These are phyloP conservation scores for Catharus ustulatus DNA, from an alignment of 2,797 vertebrate species.

Conservation along the genomic window DNA sequence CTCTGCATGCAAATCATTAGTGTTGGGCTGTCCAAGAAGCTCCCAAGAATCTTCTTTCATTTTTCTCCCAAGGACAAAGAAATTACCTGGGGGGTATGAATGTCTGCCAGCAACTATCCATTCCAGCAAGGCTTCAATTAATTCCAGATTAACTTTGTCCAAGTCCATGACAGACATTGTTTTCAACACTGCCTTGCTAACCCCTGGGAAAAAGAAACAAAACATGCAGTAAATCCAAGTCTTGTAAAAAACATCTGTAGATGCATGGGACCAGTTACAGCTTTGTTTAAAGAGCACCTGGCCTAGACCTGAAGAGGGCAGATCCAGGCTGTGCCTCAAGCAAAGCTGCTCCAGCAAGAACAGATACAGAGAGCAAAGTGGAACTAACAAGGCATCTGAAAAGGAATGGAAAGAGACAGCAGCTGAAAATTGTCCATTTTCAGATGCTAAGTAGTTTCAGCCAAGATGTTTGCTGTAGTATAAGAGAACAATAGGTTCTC, in stretches of 20 bases:
- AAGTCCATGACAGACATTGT: constrained; percentile 92
- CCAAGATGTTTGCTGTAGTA: background rate
- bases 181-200: constrained; percentile 88
- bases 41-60: background rate
- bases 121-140: constrained; percentile 92
- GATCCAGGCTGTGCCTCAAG: background rate
- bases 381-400: background rate
- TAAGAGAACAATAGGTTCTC: background rate
- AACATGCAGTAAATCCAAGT: background rate
- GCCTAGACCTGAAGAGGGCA: background rate
- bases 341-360: background rate
- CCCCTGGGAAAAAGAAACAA: constrained; percentile 74
- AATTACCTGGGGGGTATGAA: constrained; percentile 88
- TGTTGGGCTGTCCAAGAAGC: background rate
- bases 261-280: background rate
- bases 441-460: background rate
- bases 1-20: background rate
- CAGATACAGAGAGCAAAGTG: background rate
- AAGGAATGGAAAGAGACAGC: background rate
- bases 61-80: background rate
- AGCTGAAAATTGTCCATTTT: background rate
- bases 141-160: constrained; percentile 96
- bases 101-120: constrained; percentile 93
- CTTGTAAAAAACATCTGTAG: background rate
- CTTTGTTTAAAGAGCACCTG: background rate